Evolutionary conservation across 2,797 vertebrate genomes (phyloP), one percentile per base, ranked within the genome.

Genomic region (Sebastolobus alascanus): DNA sequence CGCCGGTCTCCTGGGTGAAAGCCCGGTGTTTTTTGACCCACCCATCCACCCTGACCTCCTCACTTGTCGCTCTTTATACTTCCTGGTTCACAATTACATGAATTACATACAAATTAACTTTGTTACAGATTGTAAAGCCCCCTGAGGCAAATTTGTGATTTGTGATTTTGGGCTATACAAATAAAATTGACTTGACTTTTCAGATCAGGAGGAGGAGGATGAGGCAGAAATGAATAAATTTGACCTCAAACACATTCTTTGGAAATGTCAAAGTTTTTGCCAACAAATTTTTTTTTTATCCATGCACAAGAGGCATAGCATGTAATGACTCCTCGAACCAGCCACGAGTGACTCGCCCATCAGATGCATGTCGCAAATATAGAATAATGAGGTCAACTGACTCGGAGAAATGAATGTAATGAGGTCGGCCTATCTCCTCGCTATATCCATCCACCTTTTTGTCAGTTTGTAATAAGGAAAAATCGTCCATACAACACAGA

Each of bases 361-460:
- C 81, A 91, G 88, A 88, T 76, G 56, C 83, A 86, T 73, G 73
- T 77, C 35, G 75, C 75, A 88, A 87, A 89, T 87, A 60, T 55
- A 84, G 80, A 89, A 91, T 93, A 94, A 94, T 85, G 80, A 95
- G 92, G 89, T 85, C 88, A 80, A 72, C 75, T 77, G 61, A 84
- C 82, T 87, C 63, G 22, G 60, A 74, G 78, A 87, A 90, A 92
- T 89, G 67, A 89, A 91, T 90, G 77, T 92, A 94, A 95, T 89
- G 87, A 93, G 89, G 82, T 55, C 84, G 86, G 82, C 87, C 90
- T 88, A 90, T 88, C 94, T 93, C 70, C 85, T 78, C 8, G 33
- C 68, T 69, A 43, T 78, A 81, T 85, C 72, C 85, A 77, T 87
- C 37, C 71, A 83, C 76, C 37, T 63, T 89, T 89, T 84, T 92